phyloP scores from a whole-genome alignment of 2,888 invertebrate species.

The Perizoma affinitatum region DNA sequence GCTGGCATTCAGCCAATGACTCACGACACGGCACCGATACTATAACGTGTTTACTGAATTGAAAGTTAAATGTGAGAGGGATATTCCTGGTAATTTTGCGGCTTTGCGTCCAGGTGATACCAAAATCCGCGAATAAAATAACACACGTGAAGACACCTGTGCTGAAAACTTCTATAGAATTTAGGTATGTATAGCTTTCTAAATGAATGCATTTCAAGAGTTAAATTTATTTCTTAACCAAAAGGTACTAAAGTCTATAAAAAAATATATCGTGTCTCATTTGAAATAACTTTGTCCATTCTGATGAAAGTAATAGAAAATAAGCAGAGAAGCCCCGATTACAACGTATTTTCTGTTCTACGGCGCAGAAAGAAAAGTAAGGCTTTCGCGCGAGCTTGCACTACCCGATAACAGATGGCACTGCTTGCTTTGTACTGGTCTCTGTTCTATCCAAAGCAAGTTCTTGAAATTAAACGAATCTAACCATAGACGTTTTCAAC shows the following conservation, averaged over 20 bases:
- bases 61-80: constrained; percentile 22
- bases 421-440: constrained; percentile 1
- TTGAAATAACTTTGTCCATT: too few species aligned
- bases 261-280: too few species aligned
- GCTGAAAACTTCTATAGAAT: too few species aligned
- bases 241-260: too few species aligned
- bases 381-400: constrained; percentile 12
- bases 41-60: constrained; percentile 23
- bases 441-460: neutral
- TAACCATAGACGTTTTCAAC: constrained; percentile 10
- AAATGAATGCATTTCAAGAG: too few species aligned
- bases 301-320: too few species aligned
- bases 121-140: constrained; percentile 1
- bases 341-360: too few species aligned
- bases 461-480: constrained; percentile 6
- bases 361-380: neutral
- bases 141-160: neutral
- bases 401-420: constrained; percentile 33
- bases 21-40: constrained; percentile 43
- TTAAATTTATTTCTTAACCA: too few species aligned
- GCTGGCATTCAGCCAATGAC: constrained; percentile 68
- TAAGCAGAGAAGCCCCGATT: too few species aligned
- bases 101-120: constrained; percentile 24
- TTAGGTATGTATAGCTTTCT: too few species aligned
- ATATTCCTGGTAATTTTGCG: constrained; percentile 26